Percentiles rank a stretch among this genome's conserved stretches.
These are phyloP conservation scores for Leptinotarsa rubiginosa DNA, from an alignment of 2,888 invertebrate genomes.

Conservation along the genomic window DNA sequence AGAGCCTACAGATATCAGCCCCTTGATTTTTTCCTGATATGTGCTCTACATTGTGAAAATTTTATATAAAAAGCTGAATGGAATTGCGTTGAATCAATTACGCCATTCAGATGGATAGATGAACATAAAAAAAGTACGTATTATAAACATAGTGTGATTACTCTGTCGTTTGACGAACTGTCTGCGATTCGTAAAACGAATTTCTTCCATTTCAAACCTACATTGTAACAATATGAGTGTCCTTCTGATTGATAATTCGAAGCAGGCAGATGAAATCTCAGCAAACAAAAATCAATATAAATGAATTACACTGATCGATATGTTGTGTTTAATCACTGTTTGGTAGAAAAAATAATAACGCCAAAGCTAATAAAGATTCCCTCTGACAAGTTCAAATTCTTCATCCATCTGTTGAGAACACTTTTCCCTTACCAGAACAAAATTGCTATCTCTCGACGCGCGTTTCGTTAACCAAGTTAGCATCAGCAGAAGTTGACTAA, in stretches of 20 bases:
- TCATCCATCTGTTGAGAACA: no score
- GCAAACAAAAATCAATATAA: background rate
- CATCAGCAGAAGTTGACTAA: no score
- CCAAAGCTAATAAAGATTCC: background rate
- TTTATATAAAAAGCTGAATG: background rate
- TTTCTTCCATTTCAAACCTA: background rate
- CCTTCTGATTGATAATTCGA: no score
- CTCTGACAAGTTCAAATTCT: no score
- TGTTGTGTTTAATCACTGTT: background rate
- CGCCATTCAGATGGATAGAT: no score
- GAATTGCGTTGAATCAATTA: background rate
- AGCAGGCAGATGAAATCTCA: background rate
- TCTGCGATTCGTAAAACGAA: no score
- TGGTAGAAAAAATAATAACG: background rate
- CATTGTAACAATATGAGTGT: background rate
- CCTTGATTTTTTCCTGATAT: background rate
- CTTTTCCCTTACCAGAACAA: no score
- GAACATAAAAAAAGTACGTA: no score
- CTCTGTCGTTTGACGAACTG: no score
- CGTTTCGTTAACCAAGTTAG: no score
- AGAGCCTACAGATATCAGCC: background rate
- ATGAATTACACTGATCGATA: background rate
- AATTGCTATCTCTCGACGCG: no score
- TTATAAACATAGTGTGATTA: no score
- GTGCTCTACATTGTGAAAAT: background rate